phyloP scores from a whole-genome alignment of 2,888 invertebrate genomes.

The Acrobeloides nanus region DNA sequence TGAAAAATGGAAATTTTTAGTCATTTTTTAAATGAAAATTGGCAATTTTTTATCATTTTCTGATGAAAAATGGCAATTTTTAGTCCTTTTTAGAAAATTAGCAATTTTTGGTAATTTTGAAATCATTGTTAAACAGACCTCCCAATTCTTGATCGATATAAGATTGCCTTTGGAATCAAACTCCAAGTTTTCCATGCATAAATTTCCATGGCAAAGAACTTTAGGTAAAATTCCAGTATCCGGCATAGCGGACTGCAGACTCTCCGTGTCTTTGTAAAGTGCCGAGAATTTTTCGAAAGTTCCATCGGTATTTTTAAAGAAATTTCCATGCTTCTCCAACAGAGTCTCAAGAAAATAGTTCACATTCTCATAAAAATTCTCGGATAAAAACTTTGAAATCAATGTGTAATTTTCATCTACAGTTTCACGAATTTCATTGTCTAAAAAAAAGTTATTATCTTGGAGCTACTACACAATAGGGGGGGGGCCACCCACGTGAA shows the following conservation, averaged over 20 bases:
- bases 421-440: slow-evolving; percentile 8
- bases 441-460: slow-evolving; percentile 11
- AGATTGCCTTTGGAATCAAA: slow-evolving; percentile 11
- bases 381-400: slow-evolving; percentile 6
- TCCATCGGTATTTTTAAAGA: slow-evolving; percentile 8
- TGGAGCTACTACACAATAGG: too few species aligned
- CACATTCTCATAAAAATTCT: slow-evolving; percentile 3
- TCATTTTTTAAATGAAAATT: neutral
- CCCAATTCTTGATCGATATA: slow-evolving; percentile 10
- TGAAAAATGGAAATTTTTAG: neutral
- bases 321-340: slow-evolving; percentile 6
- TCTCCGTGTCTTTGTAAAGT: slow-evolving; percentile 1
- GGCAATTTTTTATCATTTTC: slow-evolving; percentile 1
- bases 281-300: slow-evolving; percentile 10
- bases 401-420: slow-evolving; percentile 12
- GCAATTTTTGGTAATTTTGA: neutral
- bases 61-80: neutral
- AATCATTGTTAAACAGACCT: slow-evolving; percentile 7
- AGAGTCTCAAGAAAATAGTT: slow-evolving; percentile 10
- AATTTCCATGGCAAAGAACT: slow-evolving; percentile 19
- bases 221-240: neutral
- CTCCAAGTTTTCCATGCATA: slow-evolving; percentile 10
- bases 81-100: neutral
- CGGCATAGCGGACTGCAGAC: slow-evolving; percentile 10
- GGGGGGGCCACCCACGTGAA: too few species aligned